phyloP scores from a whole-genome alignment of 2,888 invertebrate species.

The Venusia cambrica region DNA sequence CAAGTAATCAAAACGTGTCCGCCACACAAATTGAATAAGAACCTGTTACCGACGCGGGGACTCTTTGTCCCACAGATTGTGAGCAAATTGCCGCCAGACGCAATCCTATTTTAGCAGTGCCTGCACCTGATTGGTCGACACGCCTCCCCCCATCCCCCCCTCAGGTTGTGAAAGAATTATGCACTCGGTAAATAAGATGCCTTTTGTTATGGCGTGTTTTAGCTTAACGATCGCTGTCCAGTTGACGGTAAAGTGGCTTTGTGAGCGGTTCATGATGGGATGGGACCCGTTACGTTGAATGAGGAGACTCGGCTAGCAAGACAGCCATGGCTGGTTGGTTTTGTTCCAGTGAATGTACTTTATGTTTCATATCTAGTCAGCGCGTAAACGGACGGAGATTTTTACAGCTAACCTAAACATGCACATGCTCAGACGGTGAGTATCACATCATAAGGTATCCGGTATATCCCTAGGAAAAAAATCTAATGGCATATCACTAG shows the following conservation, averaged over 20 bases:
- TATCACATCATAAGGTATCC: no score
- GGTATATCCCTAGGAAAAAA: no score
- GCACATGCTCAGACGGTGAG: no score
- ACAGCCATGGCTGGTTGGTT: no score
- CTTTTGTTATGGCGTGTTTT: conserved; percentile 54
- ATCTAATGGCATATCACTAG: no score
- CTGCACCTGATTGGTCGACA: conserved; percentile 75
- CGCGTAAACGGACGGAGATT: no score
- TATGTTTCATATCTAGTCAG: no score
- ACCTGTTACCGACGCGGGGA: conserved; percentile 65
- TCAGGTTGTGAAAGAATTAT: conserved; percentile 57
- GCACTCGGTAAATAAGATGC: conserved; percentile 69
- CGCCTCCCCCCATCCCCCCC: conserved; percentile 46
- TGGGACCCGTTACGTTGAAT: conserved; percentile 2
- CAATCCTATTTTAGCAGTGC: conserved; percentile 64
- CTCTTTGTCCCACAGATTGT: conserved; percentile 75
- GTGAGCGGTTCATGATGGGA: no score
- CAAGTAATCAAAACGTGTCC: conserved; percentile 71
- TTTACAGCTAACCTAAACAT: no score
- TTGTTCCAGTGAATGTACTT: no score
- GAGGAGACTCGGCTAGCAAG: no score
- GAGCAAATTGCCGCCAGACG: conserved; percentile 72
- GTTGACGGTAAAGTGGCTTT: conserved; percentile 19
- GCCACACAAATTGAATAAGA: conserved; percentile 75
- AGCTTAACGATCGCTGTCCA: conserved; percentile 38